These are phyloP conservation scores for Ctenicera cuprea DNA, from an alignment of 2,888 invertebrate genomes.

Conservation along the genomic window DNA sequence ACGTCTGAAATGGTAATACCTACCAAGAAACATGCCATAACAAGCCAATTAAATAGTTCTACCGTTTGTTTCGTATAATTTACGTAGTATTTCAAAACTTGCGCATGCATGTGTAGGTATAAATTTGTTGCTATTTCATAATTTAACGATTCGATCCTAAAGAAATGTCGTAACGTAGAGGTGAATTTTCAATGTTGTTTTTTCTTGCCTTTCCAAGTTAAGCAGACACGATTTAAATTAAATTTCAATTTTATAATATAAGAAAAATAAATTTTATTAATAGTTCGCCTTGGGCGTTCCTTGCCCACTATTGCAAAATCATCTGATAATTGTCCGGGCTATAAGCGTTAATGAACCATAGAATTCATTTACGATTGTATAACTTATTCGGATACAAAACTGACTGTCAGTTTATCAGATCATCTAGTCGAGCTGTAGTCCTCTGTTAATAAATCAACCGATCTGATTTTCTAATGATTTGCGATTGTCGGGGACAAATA, in stretches of 20 bases:
- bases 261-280: conserved; percentile 5
- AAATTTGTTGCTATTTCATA: conserved; percentile 5
- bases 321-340: neutral
- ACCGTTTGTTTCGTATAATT: conserved; percentile 21
- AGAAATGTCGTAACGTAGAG: neutral
- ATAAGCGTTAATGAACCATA: neutral
- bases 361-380: neutral
- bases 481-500: conserved; percentile 14
- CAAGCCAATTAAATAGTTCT: conserved; percentile 19
- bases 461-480: conserved; percentile 9
- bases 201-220: neutral
- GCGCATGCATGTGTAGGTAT: neutral
- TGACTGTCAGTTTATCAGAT: neutral
- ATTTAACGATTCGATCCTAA: conserved; percentile 4
- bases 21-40: conserved; percentile 4
- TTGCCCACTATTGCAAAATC: neutral
- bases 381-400: neutral
- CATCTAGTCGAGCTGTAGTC: too few species aligned
- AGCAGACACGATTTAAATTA: neutral
- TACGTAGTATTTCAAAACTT: conserved; percentile 16
- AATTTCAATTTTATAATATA: neutral
- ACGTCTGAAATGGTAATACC: conserved; percentile 5
- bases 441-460: neutral
- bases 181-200: neutral
- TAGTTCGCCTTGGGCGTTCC: neutral